Evolutionary conservation across 2,113 vertebrate genomes (phyloP).

Genomic region (Nycticebus coucang): DNA sequence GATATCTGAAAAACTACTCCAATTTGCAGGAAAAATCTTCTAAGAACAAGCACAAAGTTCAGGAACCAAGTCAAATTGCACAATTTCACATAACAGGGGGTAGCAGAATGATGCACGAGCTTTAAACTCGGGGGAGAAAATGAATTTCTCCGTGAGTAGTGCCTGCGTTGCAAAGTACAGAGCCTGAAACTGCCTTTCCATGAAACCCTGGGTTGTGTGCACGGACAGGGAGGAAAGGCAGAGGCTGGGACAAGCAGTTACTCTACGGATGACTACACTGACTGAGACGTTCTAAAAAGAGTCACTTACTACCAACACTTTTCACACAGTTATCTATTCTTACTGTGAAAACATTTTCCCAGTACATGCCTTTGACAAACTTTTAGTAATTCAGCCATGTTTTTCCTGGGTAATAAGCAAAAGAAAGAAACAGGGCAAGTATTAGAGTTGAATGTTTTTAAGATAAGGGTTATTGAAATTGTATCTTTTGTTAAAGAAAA

Average conservation of each 20-base stretch:
- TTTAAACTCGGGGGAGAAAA: slow-evolving; percentile 90
- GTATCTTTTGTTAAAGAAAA: not conserved
- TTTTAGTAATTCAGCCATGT: slow-evolving; percentile 2
- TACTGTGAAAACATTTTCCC: not conserved
- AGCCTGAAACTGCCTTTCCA: not conserved
- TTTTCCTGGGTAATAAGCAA: slow-evolving; percentile 4
- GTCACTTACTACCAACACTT: not conserved
- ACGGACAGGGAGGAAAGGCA: fast-evolving
- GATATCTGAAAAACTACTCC: slow-evolving; percentile 97
- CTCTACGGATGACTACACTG: fast-evolving
- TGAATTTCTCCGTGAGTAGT: slow-evolving; percentile 55
- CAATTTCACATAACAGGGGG: slow-evolving; percentile 97
- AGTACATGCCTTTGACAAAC: not conserved
- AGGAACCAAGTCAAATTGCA: slow-evolving; percentile 99
- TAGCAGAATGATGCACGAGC: slow-evolving; percentile 98
- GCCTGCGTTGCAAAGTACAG: not conserved
- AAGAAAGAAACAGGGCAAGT: not conserved
- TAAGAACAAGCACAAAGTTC: slow-evolving; percentile 95
- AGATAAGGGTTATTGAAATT: not conserved
- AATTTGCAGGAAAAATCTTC: slow-evolving; percentile 97
- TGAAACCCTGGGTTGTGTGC: not conserved
- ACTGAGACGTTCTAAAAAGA: not conserved
- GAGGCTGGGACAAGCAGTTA: not conserved
- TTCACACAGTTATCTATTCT: not conserved
- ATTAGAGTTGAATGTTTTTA: not conserved